Base-by-base conservation (phyloP, 2,113 vertebrate species). In the Plecotus auritus region DNA sequence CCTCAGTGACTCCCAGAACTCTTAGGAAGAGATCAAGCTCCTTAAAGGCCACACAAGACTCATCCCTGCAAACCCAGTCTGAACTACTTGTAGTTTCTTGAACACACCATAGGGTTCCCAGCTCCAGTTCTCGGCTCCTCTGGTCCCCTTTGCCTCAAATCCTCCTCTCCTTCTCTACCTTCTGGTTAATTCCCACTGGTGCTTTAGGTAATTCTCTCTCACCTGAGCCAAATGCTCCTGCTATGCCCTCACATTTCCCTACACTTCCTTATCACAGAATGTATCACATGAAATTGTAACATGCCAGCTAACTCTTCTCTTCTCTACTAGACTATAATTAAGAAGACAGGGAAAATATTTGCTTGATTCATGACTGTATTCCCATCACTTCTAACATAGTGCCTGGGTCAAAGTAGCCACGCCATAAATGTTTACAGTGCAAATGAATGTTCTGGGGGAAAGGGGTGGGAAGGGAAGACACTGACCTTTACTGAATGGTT, bases 401-500 rank as follows among this genome's bases (percentile, higher is more conserved):
- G 37, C 35, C 86, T 56, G 37, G 78, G 91, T 89, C 56, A 81
- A 77, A 91, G 67, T 3, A 59, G 51, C 64, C 45, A 88, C 0
- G 18, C n/a, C 86, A 92, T 14, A 37, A 67, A 76, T 30, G 54
- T 72, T 80, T 88, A 86, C 22, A 80, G 64, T 67, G 73, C 93
- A 45, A 86, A 17, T 74, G n/a, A 80, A 70, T 81, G 49, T 73
- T 7, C 74, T 59, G 18, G 22, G 51, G 26, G 0, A 14, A 22
- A 26, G 23, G 12, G 20, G 51, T 77, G 35, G 20, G 45, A 59
- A 80, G 28, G 42, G 59, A 83, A 20, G 66, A 35, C 88, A 97
- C 98, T 97, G 98, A 99, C 99, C 99, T 99, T 99, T 81, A 99
- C 99, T 0, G 99, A 99, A 97, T 99, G 99, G 98, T 99, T 99